phyloP scores from a whole-genome alignment of 2,113 vertebrate species.

The Heterochromis multidens region DNA sequence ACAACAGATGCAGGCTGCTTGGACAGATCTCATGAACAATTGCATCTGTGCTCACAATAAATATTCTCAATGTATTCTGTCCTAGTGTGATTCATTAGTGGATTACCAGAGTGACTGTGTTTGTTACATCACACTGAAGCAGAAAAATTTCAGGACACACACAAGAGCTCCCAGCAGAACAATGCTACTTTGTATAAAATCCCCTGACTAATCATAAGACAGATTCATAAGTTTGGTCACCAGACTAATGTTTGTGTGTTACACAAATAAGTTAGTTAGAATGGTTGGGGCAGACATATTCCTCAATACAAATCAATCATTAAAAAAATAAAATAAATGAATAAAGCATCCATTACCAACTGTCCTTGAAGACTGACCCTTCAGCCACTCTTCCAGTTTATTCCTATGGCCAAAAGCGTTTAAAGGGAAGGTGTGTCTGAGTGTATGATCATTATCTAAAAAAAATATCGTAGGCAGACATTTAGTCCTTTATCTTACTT shows the following conservation, averaged over 20 bases:
- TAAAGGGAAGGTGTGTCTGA: not conserved
- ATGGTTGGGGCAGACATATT: not conserved
- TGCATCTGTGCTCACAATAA: not conserved
- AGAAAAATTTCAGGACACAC: not conserved
- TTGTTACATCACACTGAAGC: not conserved
- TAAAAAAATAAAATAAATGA: fast-evolving
- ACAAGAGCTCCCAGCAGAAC: not conserved
- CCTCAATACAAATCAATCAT: not conserved
- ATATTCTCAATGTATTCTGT: not conserved
- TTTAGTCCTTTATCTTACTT: not conserved
- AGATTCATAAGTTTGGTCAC: not conserved
- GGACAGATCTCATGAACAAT: not conserved
- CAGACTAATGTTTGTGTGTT: not conserved
- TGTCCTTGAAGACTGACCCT: not conserved
- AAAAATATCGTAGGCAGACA: too few species aligned
- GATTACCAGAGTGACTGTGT: not conserved
- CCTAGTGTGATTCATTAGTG: not conserved
- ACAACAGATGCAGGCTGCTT: slow-evolving; percentile 41
- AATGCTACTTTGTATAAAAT: slow-evolving; percentile 23
- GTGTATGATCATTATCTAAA: too few species aligned
- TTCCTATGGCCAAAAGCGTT: not conserved
- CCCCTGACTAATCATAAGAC: slow-evolving; percentile 31
- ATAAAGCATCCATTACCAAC: fast-evolving
- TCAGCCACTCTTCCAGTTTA: not conserved
- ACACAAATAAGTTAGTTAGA: not conserved